Evolutionary conservation across 2,888 invertebrate species (phyloP), one percentile per base, ranked within the genome.

Genomic region (Heliconius aoede): DNA sequence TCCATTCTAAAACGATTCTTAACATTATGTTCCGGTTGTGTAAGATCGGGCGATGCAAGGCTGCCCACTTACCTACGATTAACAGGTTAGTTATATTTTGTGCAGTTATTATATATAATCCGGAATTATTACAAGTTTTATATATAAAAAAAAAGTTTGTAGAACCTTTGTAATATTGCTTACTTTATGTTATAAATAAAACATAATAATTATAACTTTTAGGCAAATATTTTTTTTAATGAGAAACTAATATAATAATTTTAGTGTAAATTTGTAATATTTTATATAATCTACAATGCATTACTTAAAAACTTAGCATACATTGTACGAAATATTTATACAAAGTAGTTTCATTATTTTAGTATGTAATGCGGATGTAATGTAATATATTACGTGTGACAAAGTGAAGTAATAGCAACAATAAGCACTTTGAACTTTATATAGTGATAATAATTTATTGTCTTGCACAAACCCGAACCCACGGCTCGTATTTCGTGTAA

Each of bases 11-110:
- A 79, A 68, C 77, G 74, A 78, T 78, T 82, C 77, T 77, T 81
- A 79, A 79, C 65, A 76, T 76, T 77, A 77, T 79, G 81, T 83
- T 81, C 79, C 79, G 81, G 80, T 83, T 82, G 81, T 79, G 82
- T 79, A 82, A 83, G 77, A 74, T 73, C 72, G 75, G 64, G 61
- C 77, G 72, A 72, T 80, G 82, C 83, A 82, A 82, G 82, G 83
- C 82, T 82, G 81, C 80, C 80, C 79, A 67, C 80, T 77, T 77
- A 76, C 76, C 64, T 60, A 76, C 76, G 73, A 78, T 75, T 76
- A 75, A 69, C 73, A 76, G 76, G 73, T 69, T 74, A 73, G 74
- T 73, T 76, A 75, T 61, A 79, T 78, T 76, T 80, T 73, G 76
- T 78, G 78, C 72, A 79, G 76, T 76, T 76, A 78, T 78, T 76